A percentile compares a stretch with the other conserved stretches of the same genome.
Conservation (phyloP, 2,113 vertebrate genomes). For the Lamprologus callipterus region DNA sequence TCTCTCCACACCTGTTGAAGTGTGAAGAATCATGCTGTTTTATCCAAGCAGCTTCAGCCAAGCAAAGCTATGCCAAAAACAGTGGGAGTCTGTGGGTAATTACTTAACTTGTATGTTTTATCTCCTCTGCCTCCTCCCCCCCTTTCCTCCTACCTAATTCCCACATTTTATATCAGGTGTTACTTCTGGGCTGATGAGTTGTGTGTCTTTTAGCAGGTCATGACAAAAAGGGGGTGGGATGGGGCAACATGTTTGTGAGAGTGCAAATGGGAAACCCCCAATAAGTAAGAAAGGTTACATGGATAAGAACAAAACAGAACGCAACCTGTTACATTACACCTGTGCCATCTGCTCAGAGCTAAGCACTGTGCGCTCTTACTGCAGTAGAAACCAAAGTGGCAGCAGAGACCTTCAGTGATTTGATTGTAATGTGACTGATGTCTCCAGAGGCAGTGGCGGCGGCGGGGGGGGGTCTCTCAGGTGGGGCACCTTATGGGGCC, state of each 20-base stretch:
- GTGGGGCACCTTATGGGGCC: conserved; percentile 22
- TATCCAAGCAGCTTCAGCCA: not conserved
- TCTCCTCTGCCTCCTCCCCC: not conserved
- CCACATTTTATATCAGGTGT: conserved; percentile 44
- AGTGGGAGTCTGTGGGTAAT: conserved; percentile 15
- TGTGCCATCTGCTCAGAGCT: not conserved
- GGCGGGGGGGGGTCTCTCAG: not conserved
- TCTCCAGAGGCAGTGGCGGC: not conserved
- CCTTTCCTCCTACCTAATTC: not conserved
- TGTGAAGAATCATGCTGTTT: conserved; percentile 45
- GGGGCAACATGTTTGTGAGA: not conserved
- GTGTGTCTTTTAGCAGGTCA: conserved; percentile 31
- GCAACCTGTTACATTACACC: not conserved
- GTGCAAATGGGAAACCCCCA: not conserved
- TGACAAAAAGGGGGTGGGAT: not conserved
- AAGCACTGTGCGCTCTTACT: not conserved
- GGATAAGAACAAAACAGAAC: not conserved
- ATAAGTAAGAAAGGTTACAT: not conserved
- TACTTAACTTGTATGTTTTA: conserved; percentile 36
- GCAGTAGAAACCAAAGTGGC: not conserved
- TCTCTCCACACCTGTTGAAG: conserved; percentile 56
- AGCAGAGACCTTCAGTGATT: not conserved
- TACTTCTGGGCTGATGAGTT: conserved; percentile 34
- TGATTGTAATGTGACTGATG: not conserved
- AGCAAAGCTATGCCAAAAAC: not conserved